Evolutionary conservation across 1,140 invertebrate genomes (phyloP).

Genomic region (Centruroides vittatus): DNA sequence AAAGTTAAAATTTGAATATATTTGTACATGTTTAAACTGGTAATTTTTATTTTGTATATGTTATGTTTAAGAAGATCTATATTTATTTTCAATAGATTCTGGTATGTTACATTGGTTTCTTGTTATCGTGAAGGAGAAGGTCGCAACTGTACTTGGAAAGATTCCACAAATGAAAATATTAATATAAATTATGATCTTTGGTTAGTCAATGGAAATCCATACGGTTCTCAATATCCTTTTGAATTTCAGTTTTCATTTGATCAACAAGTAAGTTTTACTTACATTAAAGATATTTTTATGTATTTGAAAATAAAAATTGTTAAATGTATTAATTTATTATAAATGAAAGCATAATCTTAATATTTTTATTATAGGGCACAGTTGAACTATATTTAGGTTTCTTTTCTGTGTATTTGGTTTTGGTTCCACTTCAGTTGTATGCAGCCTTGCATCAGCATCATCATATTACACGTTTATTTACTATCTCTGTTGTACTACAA

Average conservation of each 20-base stretch:
- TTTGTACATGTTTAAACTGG: no score
- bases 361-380: constrained; percentile 47
- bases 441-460: constrained; percentile 71
- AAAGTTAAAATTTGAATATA: no score
- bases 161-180: constrained; percentile 26
- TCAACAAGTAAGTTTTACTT: constrained; percentile 42
- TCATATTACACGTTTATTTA: constrained; percentile 78
- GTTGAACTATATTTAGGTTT: constrained; percentile 83
- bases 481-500: constrained; percentile 67
- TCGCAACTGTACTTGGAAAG: constrained; percentile 62
- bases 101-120: constrained; percentile 87
- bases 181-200: constrained; percentile 80
- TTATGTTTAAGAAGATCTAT: no score
- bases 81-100: constrained; percentile 49
- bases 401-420: constrained; percentile 68
- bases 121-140: constrained; percentile 60
- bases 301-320: background rate
- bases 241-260: constrained; percentile 95
- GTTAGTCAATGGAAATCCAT: constrained; percentile 90
- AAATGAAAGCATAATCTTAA: no score
- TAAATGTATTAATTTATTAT: background rate
- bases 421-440: constrained; percentile 78
- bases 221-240: constrained; percentile 53
- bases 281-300: constrained; percentile 4
- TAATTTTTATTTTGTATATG: no score